A percentile compares a stretch with the other conserved stretches of the same genome.
Conservation (phyloP, 1,140 invertebrate species). For the Battus philenor region DNA sequence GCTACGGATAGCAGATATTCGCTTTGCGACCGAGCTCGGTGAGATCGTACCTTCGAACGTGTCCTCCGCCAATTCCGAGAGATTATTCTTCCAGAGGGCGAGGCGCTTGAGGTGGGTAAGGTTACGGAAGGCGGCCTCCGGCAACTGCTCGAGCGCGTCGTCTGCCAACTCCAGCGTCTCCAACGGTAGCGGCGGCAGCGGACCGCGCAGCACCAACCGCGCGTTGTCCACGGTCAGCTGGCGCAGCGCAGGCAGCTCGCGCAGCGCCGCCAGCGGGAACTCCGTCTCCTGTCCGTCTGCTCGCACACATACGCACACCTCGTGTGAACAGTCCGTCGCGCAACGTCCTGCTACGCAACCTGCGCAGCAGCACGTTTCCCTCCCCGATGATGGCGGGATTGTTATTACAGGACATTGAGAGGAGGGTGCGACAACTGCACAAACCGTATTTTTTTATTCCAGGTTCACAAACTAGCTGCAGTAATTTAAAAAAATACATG, state of each 20-base stretch:
- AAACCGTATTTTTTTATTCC: too few species aligned
- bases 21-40: neutral
- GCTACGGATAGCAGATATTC: neutral
- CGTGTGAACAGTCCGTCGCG: too few species aligned
- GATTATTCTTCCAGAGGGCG: constrained; percentile 10
- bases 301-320: too few species aligned
- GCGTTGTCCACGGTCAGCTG: neutral
- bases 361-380: too few species aligned
- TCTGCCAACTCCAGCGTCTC: constrained; percentile 21
- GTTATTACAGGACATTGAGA: too few species aligned
- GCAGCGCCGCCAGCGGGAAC: neutral
- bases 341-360: too few species aligned
- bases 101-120: constrained; percentile 17
- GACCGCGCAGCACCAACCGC: neutral
- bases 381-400: too few species aligned
- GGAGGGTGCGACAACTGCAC: too few species aligned
- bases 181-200: constrained; percentile 11
- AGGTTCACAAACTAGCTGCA: too few species aligned
- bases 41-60: constrained; percentile 18
- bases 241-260: neutral
- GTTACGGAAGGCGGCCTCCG: constrained; percentile 17
- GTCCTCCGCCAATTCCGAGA: constrained; percentile 13
- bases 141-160: constrained; percentile 15
- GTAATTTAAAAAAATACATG: too few species aligned
- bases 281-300: neutral